Base-by-base conservation (phyloP, 2,113 vertebrate species). In the Macrotus californicus region DNA sequence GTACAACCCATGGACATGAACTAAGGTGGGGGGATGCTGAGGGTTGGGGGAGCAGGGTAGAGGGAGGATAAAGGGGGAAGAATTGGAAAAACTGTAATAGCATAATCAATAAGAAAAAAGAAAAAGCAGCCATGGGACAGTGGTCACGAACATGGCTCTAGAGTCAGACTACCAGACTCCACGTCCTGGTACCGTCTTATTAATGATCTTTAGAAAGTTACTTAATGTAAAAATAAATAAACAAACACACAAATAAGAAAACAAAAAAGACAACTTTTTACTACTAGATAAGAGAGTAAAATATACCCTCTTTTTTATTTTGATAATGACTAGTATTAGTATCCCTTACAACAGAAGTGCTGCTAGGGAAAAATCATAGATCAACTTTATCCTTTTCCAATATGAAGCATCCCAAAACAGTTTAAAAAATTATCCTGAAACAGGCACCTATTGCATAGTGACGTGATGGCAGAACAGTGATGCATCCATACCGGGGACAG, bases 381-480 rank as follows among this genome's bases (percentile, higher is more conserved):
- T 83, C 83, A 87, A 56, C 31, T 89, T 87, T 31, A 76, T 29
- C 66, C 31, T 84, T 91, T 76, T 93, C 92, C 72, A 91, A 97
- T 90, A 93, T 79, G 75, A 97, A 95, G 41, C 43, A 94, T 21
- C n/a, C 77, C 85, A 34, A 66, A 88, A 50, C 14, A 15, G 36
- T 59, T 82, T 93, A 89, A 18, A 5, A 72, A 91, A 85, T 43
- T 91, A 89, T 86, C 50, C 83, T 29, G 82, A 61, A 91, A 96
- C 21, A 87, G 81, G 54, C 41, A 12, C 14, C 61, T 39, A 86
- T 56, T 81, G 34, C 39, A 52, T 31, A 87, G 61, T 70, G 36
- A 56, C 46, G 31, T 59, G 29, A 94, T 4, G 22, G 92, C 59
- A 89, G 66, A 66, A 80, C 1, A 89, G 66, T 52, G 92, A 80